Percentiles rank a stretch among this genome's conserved stretches.
phyloP scores from a whole-genome alignment of 2,113 vertebrate species.

The Sinocyclocheilus maitianheensis region DNA sequence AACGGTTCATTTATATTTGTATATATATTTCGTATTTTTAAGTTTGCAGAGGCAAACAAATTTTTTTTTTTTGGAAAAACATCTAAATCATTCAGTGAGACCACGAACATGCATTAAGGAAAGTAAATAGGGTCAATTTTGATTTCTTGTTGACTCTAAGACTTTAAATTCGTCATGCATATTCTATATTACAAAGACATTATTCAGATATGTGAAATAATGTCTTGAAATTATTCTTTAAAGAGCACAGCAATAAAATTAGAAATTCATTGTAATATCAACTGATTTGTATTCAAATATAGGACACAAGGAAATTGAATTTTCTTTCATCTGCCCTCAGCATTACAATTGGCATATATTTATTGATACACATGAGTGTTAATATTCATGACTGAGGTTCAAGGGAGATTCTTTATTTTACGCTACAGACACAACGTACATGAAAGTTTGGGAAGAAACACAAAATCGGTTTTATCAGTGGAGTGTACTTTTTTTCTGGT shows the following conservation, averaged over 20 bases:
- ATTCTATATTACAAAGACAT: not conserved
- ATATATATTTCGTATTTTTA: too few relatives aligned
- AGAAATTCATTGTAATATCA: slow-evolving; percentile 45
- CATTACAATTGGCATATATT: slow-evolving; percentile 31
- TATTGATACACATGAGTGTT: slow-evolving; percentile 40
- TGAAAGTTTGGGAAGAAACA: slow-evolving; percentile 40
- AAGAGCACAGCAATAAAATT: slow-evolving; percentile 11
- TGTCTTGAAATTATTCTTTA: not conserved
- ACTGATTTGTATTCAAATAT: slow-evolving; percentile 68
- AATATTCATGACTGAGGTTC: slow-evolving; percentile 50
- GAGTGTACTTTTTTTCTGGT: slow-evolving; percentile 34
- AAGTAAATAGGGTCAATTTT: not conserved
- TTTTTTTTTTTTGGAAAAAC: too few relatives aligned
- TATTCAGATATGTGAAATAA: not conserved
- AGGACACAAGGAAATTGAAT: slow-evolving; percentile 56
- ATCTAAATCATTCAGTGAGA: not conserved
- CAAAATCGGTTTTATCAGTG: slow-evolving; percentile 17
- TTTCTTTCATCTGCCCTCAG: slow-evolving; percentile 56
- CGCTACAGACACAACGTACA: slow-evolving; percentile 25
- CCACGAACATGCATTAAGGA: not conserved
- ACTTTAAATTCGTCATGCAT: not conserved
- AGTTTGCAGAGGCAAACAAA: too few relatives aligned
- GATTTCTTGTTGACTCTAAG: not conserved
- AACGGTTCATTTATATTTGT: too few relatives aligned
- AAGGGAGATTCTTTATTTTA: slow-evolving; percentile 51